A percentile compares a stretch with the other conserved stretches of the same genome.
Conservation (phyloP, 2,113 vertebrate genomes). For the Columbina picui region DNA sequence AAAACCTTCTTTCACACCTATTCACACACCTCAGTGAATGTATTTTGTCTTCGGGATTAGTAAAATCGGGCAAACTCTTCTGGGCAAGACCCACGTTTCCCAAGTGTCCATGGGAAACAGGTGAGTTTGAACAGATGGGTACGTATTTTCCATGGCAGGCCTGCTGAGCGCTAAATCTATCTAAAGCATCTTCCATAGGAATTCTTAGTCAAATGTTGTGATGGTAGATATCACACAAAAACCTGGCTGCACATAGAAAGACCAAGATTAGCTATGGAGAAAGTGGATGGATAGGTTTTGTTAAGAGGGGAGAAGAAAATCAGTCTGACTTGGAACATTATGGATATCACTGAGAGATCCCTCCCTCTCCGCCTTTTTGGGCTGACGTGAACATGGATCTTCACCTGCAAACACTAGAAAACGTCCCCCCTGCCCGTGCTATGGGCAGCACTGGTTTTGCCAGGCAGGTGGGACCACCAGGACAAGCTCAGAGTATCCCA, state of each 20-base stretch:
- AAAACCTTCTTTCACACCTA: not conserved
- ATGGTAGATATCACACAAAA: rapidly evolving
- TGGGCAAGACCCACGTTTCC: rapidly evolving
- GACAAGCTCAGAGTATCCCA: not conserved
- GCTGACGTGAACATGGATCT: not conserved
- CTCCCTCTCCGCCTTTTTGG: not conserved
- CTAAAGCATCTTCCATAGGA: not conserved
- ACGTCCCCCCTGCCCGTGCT: rapidly evolving
- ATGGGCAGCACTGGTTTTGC: not conserved
- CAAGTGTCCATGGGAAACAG: rapidly evolving
- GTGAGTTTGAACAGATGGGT: not conserved
- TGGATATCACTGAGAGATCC: rapidly evolving
- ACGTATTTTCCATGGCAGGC: not conserved
- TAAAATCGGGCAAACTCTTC: rapidly evolving
- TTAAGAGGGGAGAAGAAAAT: not conserved
- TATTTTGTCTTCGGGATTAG: not conserved
- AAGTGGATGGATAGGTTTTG: not conserved
- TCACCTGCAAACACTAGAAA: not conserved
- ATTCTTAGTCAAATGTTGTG: rapidly evolving
- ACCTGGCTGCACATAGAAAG: rapidly evolving
- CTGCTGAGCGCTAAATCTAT: not conserved
- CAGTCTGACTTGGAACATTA: not conserved
- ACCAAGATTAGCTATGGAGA: not conserved
- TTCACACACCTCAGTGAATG: rapidly evolving
- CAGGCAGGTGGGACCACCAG: not conserved